Evolutionary conservation across 2,888 invertebrate species (phyloP), one percentile per base, ranked within the genome.

Genomic region (Rhyacophila evoluta): DNA sequence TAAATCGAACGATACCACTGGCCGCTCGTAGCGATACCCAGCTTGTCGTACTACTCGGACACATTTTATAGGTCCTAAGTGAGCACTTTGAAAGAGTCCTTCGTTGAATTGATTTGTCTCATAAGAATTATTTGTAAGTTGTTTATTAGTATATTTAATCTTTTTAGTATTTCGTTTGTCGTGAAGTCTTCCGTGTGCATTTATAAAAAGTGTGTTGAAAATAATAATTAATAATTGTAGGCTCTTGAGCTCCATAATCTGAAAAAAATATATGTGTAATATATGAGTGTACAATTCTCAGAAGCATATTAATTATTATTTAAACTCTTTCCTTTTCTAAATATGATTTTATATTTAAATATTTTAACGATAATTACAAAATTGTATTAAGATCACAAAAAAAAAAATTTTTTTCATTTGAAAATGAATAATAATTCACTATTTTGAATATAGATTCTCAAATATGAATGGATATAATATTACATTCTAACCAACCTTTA

Each of bases 11-110:
- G 88, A 85, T 83, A 88, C 84, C 84, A 84, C 87, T 79, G 89
- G 89, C 83, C 84, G 87, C 77, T 88, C 84, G 83, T 89, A 89
- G 84, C 87, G 86, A 85, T 89, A 89, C 85, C 89, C 89, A 78
- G 85, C 86, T 85, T 89, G 88, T 1, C 89, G 86, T 82, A 85
- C 86, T 70, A 85, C 84, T 72, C 88, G 72, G 10, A 6, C 2
- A 55, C 19, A 8, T 19, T 55, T 55, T 55, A 55, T 25, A 55
- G 19, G 25, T 55, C 25, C 10, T 25, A 55, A 19, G 1, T 55
- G 25, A 55, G 8, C 10, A 55, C 55, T 55, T 55, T 25, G 25
- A 19, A 19, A 55, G 10, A 19, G 15, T 19, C 25, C 3, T 55
- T 55, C 25, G 19, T 55, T 55, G 19, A 19, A 19, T 10, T 2